Base-by-base conservation (phyloP, 2,113 vertebrate species). In the Merops nubicus region DNA sequence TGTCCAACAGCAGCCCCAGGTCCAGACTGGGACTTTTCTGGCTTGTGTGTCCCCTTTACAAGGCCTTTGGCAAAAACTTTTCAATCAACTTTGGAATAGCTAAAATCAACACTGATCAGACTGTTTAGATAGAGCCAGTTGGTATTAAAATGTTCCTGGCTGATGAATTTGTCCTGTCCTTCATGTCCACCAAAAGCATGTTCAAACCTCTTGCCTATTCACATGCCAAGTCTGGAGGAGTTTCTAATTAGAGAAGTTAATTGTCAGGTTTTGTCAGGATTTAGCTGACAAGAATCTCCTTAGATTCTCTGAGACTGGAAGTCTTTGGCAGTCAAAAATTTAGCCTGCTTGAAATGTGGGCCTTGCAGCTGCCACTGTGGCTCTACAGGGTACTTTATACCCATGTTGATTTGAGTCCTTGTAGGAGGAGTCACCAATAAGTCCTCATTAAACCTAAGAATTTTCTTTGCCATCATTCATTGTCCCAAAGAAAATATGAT, bases 231-330 rank as follows among this genome's bases (percentile, higher is more conserved):
- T 82, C 56, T 82, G 53, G 51, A 87, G 79, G 53, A 89, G 51
- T 36, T 85, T 79, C 74, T 90, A 56, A 36, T 81, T 72, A 57
- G 80, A 60, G 34, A 94, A 81, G 40, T 59, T 94, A 67, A 89
- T 94, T 50, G 84, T 78, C 75, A n/a, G n/a, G 43, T 92, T 92
- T 78, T 81, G 56, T 72, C 60, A 68, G 68, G 38, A 80, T 82
- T 86, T 74, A 59, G 50, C 47, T 84, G 89, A 57, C 50, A 76
- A 67, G 59, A 92, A 67, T 78, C 91, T 74, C 63, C 12, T 13
- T 56, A 14, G 22, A 23, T 78, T 81, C 11, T 16, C 34, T 40
- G 47, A 47, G 47, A 60, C 60, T 74, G 26, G 56, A 81, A 20
- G 42, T 42, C 31, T 94, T 47, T 74, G 36, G 42, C 42, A 84